A percentile compares a stretch with the other conserved stretches of the same genome.
phyloP scores from a whole-genome alignment of 2,888 invertebrate genomes.

The Aphidius colemani region DNA sequence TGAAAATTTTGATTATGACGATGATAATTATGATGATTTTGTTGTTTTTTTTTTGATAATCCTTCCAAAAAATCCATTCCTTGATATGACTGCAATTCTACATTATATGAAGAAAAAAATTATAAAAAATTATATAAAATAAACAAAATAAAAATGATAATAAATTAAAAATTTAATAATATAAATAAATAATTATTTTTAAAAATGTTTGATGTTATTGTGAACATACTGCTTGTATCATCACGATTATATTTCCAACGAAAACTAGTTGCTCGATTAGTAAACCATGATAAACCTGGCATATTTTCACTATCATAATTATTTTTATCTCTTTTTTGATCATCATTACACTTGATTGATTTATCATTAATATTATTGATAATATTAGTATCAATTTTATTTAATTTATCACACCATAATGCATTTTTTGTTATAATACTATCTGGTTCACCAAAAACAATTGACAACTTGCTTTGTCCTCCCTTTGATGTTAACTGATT shows the following conservation, averaged over 20 bases:
- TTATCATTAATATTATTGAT: constrained; percentile 3
- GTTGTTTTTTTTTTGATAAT: constrained; percentile 57
- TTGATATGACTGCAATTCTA: constrained; percentile 56
- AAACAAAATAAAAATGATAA: constrained; percentile 17
- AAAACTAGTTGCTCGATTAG: constrained; percentile 20
- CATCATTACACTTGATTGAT: background rate
- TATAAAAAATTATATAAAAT: constrained; percentile 23
- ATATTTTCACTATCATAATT: background rate
- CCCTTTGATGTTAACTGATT: background rate
- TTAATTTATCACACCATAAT: constrained; percentile 8
- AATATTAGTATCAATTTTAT: background rate
- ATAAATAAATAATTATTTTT: no score
- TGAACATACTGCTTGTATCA: constrained; percentile 13
- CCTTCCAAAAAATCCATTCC: constrained; percentile 60
- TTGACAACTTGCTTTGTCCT: constrained; percentile 10
- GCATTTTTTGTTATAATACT: background rate
- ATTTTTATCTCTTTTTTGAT: no score
- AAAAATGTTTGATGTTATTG: no score
- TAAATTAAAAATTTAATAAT: background rate
- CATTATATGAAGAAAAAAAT: constrained; percentile 28
- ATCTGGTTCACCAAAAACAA: constrained; percentile 20
- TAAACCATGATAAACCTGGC: constrained; percentile 11
- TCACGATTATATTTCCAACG: constrained; percentile 23
- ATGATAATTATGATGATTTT: constrained; percentile 36
- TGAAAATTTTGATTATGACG: constrained; percentile 12